Conservation (phyloP, 2,797 vertebrate genomes). For the Lagorchestes hirsutus region DNA sequence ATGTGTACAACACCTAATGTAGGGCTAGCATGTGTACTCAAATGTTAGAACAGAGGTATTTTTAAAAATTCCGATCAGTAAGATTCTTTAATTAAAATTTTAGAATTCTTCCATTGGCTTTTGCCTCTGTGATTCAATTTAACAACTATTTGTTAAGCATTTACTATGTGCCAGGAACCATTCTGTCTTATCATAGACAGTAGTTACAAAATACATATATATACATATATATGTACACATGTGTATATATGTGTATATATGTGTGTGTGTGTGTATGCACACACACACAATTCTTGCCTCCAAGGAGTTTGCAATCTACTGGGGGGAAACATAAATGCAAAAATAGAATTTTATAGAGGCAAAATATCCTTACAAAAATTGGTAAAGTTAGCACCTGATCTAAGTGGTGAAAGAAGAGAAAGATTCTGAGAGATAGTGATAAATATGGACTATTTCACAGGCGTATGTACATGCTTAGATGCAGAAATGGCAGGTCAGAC, state of each 20-base stretch:
- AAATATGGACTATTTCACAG: background rate
- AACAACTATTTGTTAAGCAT: background rate
- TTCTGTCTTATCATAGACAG: background rate
- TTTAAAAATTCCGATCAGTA: background rate
- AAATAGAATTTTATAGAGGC: background rate
- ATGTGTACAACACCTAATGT: background rate
- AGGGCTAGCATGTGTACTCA: background rate
- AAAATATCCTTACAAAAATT: background rate
- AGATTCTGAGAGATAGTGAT: background rate
- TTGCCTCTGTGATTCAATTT: background rate
- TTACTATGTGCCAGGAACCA: background rate
- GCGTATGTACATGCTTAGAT: background rate
- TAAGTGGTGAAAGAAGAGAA: background rate
- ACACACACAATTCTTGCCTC: background rate
- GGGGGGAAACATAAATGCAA: background rate
- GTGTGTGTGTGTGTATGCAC: no score
- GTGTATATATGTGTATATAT: no score
- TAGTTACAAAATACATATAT: background rate
- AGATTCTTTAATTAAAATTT: background rate
- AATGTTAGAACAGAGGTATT: background rate
- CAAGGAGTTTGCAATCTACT: background rate
- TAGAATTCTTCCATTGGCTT: background rate
- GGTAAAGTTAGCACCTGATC: background rate
- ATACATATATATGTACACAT: no score
- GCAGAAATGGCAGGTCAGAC: rapidly evolving